Conservation (phyloP, 2,797 vertebrate genomes). For the Siniperca scherzeri region DNA sequence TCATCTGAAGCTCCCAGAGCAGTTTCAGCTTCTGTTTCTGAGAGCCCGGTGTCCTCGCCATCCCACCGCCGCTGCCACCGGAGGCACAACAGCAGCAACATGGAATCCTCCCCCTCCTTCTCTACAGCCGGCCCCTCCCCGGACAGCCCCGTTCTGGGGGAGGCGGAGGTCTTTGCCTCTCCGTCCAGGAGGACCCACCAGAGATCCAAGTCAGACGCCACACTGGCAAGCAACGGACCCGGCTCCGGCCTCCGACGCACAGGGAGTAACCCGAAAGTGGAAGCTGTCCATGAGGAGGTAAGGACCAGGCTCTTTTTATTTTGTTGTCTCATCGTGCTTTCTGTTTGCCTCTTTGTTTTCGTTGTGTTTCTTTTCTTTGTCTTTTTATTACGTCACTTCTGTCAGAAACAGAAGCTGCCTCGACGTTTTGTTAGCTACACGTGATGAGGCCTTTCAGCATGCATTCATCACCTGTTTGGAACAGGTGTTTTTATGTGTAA, state of each 20-base stretch:
- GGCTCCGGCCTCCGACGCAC: conserved; percentile 91
- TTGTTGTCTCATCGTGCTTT: too few species aligned
- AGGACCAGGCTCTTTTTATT: conserved; percentile 45
- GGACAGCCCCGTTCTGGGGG: conserved; percentile 34
- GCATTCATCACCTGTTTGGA: too few species aligned
- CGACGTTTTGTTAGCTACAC: too few species aligned
- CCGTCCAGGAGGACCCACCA: conserved; percentile 95
- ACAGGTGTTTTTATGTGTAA: too few species aligned
- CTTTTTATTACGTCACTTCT: too few species aligned
- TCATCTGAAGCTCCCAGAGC: conserved; percentile 11
- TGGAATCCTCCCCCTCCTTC: conserved; percentile 48
- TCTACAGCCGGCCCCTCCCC: conserved; percentile 50
- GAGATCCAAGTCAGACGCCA: conserved; percentile 96
- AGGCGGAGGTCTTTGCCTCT: conserved; percentile 85
- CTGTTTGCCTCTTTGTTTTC: too few species aligned
- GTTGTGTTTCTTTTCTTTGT: too few species aligned
- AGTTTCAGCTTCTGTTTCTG: accelerated
- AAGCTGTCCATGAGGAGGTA: conserved; percentile 93
- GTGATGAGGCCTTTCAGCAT: too few species aligned
- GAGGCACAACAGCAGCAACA: conserved; percentile 65
- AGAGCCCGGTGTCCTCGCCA: conserved; percentile 74
- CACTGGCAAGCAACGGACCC: conserved; percentile 85
- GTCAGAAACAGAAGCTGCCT: too few species aligned
- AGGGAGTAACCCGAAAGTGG: conserved; percentile 95
- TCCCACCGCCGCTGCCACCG: conserved; percentile 57